Percentiles rank a stretch among this genome's conserved stretches.
These are phyloP conservation scores for Tetragnatha versicolor DNA, from an alignment of 1,140 invertebrate genomes.

Conservation along the genomic window DNA sequence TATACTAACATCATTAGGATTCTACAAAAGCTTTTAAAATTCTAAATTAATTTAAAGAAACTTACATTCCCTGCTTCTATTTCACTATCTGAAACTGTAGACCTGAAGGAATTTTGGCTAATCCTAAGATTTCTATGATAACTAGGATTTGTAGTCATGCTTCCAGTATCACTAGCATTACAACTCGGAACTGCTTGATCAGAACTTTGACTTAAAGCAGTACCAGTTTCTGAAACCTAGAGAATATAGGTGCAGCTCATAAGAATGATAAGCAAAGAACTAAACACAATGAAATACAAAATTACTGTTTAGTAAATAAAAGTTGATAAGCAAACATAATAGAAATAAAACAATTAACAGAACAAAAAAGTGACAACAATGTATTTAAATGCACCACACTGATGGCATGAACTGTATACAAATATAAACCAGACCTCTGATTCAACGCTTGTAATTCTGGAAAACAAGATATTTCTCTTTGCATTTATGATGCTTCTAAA, in stretches of 20 bases:
- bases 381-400: neutral
- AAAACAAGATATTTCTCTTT: constrained; percentile 84
- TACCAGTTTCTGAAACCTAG: constrained; percentile 57
- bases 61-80: constrained; percentile 83
- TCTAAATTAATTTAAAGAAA: constrained; percentile 59
- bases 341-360: neutral
- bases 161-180: constrained; percentile 74
- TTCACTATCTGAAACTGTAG: constrained; percentile 92
- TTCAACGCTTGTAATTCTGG: constrained; percentile 86
- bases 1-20: too few species aligned
- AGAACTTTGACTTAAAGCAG: constrained; percentile 56
- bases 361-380: neutral
- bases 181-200: constrained; percentile 64
- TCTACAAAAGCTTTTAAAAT: too few species aligned
- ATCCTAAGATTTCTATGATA: constrained; percentile 67
- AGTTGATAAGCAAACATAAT: constrained; percentile 12
- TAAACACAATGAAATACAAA: too few species aligned
- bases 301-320: too few species aligned
- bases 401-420: neutral
- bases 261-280: neutral
- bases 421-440: constrained; percentile 76
- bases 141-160: constrained; percentile 81
- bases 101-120: constrained; percentile 75
- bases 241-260: constrained; percentile 31
- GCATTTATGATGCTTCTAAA: constrained; percentile 75